A percentile compares a stretch with the other conserved stretches of the same genome.
Conservation (phyloP, 2,888 invertebrate species). For the Machimus atricapillus region DNA sequence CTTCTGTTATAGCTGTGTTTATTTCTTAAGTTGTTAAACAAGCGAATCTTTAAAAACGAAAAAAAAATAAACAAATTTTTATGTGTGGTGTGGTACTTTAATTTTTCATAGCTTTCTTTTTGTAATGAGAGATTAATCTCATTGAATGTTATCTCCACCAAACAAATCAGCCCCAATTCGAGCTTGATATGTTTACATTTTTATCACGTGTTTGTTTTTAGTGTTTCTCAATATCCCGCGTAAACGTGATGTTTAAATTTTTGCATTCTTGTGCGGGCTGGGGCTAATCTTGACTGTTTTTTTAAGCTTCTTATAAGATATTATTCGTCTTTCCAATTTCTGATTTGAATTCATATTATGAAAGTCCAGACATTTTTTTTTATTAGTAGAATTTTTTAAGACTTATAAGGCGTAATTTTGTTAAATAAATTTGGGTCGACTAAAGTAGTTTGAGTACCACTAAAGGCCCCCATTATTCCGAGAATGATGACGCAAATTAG, state of each 20-base stretch:
- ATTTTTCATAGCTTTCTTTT: background rate
- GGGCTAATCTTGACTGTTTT: background rate
- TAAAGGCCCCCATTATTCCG: background rate
- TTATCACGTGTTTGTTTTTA: background rate
- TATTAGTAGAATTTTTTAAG: background rate
- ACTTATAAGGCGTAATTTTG: background rate
- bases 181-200: background rate
- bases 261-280: background rate
- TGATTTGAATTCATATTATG: background rate
- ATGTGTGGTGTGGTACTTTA: background rate
- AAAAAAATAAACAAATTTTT: background rate
- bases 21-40: background rate
- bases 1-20: background rate
- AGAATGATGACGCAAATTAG: background rate
- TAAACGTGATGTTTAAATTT: background rate
- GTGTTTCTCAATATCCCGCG: background rate
- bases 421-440: background rate
- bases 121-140: background rate
- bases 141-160: background rate
- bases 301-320: background rate
- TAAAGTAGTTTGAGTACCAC: background rate
- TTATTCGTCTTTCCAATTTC: background rate
- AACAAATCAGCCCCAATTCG: background rate
- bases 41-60: background rate
- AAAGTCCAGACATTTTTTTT: background rate